A percentile compares a stretch with the other conserved stretches of the same genome.
These are phyloP conservation scores for Drosophila tani DNA, from an alignment of 1,140 invertebrate species.

Conservation along the genomic window DNA sequence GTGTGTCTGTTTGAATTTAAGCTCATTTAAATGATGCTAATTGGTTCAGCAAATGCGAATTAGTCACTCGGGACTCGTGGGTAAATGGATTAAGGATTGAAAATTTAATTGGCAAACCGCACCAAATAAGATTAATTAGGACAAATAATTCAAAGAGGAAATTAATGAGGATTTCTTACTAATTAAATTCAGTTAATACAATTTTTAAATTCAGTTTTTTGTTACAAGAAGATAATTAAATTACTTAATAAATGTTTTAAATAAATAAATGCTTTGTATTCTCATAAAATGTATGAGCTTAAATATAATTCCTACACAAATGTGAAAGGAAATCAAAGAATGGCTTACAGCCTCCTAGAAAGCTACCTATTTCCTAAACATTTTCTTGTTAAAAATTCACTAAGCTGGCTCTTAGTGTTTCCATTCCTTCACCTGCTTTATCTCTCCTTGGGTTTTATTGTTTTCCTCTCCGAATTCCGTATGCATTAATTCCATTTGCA, in stretches of 20 bases:
- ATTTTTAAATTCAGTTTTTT: too few species aligned
- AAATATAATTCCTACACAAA: too few species aligned
- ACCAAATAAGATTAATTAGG: slow-evolving; percentile 12
- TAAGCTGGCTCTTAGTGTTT: neutral
- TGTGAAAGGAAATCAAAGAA: neutral
- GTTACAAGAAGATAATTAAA: too few species aligned
- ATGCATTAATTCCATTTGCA: slow-evolving; percentile 28
- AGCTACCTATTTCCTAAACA: neutral
- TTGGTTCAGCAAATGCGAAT: slow-evolving; percentile 28
- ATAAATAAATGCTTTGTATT: neutral
- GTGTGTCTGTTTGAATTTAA: slow-evolving; percentile 25
- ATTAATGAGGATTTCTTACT: neutral
- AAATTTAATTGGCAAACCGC: slow-evolving; percentile 20
- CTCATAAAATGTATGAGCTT: too few species aligned
- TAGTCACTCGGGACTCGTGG: slow-evolving; percentile 15
- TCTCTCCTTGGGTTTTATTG: neutral
- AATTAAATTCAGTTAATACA: neutral
- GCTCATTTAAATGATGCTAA: slow-evolving; percentile 45
- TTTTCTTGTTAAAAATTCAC: neutral
- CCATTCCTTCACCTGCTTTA: neutral
- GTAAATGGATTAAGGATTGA: slow-evolving; percentile 17
- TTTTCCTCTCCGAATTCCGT: neutral
- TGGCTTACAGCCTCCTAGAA: neutral
- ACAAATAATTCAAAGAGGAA: slow-evolving; percentile 1
- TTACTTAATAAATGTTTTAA: neutral